Evolutionary conservation across 2,113 vertebrate species (phyloP).

Genomic region (Synodontis membranacea): DNA sequence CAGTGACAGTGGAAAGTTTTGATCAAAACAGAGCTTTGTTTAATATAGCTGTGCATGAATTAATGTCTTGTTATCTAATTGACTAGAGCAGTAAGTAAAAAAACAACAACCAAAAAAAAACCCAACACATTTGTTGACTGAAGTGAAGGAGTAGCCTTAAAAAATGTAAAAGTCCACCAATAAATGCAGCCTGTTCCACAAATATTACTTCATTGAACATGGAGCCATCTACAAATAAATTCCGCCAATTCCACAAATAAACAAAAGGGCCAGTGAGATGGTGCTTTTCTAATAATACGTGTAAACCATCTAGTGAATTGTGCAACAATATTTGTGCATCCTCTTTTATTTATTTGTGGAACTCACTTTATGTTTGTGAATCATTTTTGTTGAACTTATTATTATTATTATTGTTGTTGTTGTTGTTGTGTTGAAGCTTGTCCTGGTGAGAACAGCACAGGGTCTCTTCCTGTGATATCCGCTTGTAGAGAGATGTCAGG

Average conservation of each 20-base stretch:
- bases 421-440: not conserved
- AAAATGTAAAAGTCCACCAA: not conserved
- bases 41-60: not conserved
- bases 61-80: not conserved
- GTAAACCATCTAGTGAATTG: not conserved
- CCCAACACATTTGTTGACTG: not conserved
- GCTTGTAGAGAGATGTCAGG: not conserved
- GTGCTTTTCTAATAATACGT: not conserved
- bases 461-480: not conserved
- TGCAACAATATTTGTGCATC: not conserved
- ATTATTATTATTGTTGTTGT: not conserved
- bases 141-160: not conserved
- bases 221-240: not conserved
- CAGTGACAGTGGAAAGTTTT: not conserved
- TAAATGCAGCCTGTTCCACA: not conserved
- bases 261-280: not conserved
- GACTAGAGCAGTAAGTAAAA: not conserved
- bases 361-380: not conserved
- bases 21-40: not conserved
- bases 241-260: conserved; percentile 1
- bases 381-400: not conserved
- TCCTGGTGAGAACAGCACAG: not conserved
- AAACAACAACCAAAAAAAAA: not conserved
- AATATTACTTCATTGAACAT: not conserved
- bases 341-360: not conserved